Evolutionary conservation across 2,888 invertebrate species (phyloP).

Genomic region (Masnerella sp.): DNA sequence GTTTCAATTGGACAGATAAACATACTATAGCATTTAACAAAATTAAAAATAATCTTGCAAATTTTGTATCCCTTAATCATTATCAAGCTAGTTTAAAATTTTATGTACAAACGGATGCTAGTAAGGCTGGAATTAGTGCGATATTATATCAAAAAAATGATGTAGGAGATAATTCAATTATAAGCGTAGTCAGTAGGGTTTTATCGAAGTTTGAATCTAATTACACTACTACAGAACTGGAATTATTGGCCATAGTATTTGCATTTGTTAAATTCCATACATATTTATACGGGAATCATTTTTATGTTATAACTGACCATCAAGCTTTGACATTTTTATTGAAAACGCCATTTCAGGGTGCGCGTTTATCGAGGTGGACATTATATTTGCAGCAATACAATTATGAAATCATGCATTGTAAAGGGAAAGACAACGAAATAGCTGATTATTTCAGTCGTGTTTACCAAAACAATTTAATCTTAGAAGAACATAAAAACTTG

Average conservation of each 20-base stretch:
- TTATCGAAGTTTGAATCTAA: not conserved
- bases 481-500: not conserved
- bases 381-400: slow-evolving; percentile 15
- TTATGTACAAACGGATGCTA: slow-evolving; percentile 6
- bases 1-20: slow-evolving; percentile 7
- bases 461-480: not conserved
- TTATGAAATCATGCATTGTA: slow-evolving; percentile 15
- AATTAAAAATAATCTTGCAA: slow-evolving; percentile 9
- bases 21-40: slow-evolving; percentile 8
- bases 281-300: slow-evolving; percentile 5
- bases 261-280: slow-evolving; percentile 5
- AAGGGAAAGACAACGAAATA: slow-evolving; percentile 22
- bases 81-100: not conserved
- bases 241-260: slow-evolving; percentile 5
- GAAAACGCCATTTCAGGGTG: slow-evolving; percentile 1
- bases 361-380: slow-evolving; percentile 18
- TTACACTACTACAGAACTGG: slow-evolving; percentile 17
- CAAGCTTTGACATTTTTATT: slow-evolving; percentile 20
- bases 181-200: slow-evolving; percentile 7
- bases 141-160: slow-evolving; percentile 15
- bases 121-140: slow-evolving; percentile 5
- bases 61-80: not conserved
- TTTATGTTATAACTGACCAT: slow-evolving; percentile 13
- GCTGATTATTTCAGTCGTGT: slow-evolving; percentile 19
- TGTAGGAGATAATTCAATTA: not conserved